A percentile compares a stretch with the other conserved stretches of the same genome.
Evolutionary conservation across 1,140 invertebrate genomes (phyloP).

Genomic region (Macrostomum lignano): DNA sequence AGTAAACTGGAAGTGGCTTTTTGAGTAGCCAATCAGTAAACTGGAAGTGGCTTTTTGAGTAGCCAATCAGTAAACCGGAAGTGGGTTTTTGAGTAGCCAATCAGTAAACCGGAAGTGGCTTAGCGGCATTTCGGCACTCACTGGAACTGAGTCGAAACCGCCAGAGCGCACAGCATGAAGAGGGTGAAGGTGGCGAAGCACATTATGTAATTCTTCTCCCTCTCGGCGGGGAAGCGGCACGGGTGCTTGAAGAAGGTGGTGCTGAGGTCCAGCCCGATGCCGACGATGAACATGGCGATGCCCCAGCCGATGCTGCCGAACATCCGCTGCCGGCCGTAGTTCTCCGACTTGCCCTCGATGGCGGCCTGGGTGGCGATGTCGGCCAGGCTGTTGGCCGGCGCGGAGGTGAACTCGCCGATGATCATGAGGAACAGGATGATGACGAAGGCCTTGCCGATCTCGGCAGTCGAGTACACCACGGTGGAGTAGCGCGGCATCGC

Average conservation of each 20-base stretch:
- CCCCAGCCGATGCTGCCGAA: constrained; percentile 93
- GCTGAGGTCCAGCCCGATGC: constrained; percentile 69
- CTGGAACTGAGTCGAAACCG: constrained; percentile 53
- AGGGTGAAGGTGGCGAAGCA: constrained; percentile 92
- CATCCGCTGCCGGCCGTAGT: constrained; percentile 84
- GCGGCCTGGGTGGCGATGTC: constrained; percentile 43
- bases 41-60: no score
- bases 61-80: no score
- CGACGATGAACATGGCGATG: constrained; percentile 87
- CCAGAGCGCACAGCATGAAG: constrained; percentile 69
- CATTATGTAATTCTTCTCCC: constrained; percentile 73
- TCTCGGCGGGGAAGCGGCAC: constrained; percentile 36
- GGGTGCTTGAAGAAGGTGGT: constrained; percentile 51
- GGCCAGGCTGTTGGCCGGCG: constrained; percentile 80
- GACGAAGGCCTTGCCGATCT: constrained; percentile 84
- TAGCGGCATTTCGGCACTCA: no score
- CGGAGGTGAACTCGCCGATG: constrained; percentile 83
- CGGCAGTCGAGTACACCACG: constrained; percentile 55
- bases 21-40: no score
- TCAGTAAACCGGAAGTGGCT: no score
- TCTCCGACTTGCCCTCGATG: constrained; percentile 48
- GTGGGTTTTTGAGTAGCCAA: no score
- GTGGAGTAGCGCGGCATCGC: constrained; percentile 68
- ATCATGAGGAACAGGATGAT: constrained; percentile 54
- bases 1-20: no score